Evolutionary conservation across 2,113 vertebrate species (phyloP).

Genomic region (Carassius carassius): DNA sequence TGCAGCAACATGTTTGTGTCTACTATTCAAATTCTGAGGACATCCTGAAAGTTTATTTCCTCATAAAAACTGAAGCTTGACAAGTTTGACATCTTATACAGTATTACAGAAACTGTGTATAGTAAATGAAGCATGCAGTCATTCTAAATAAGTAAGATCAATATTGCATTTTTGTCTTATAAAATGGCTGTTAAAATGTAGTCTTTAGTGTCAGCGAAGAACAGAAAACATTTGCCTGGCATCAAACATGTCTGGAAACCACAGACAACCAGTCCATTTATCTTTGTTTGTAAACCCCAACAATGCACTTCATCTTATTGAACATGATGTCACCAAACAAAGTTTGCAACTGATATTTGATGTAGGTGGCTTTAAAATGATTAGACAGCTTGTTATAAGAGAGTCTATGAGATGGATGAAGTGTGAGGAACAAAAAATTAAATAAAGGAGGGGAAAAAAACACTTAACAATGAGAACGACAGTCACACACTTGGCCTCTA

Average conservation of each 20-base stretch:
- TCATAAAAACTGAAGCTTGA: background rate
- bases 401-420: constrained; percentile 42
- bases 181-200: background rate
- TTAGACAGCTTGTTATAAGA: constrained; percentile 30
- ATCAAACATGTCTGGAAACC: background rate
- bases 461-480: constrained; percentile 16
- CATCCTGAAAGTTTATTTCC: background rate
- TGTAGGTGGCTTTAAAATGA: constrained; percentile 28
- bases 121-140: background rate
- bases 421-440: constrained; percentile 29
- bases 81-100: background rate
- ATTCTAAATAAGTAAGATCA: background rate
- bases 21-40: background rate
- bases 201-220: no score
- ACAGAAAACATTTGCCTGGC: no score
- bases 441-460: background rate
- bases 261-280: background rate
- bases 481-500: constrained; percentile 41
- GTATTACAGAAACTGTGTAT: background rate
- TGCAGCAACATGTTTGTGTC: background rate
- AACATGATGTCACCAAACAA: background rate
- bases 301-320: background rate
- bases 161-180: background rate
- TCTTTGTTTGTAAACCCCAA: background rate
- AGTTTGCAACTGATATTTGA: constrained; percentile 15